Evolutionary conservation across 1,140 invertebrate genomes (phyloP), one percentile per base, ranked within the genome.

Genomic region (Drosophila ercepeae): DNA sequence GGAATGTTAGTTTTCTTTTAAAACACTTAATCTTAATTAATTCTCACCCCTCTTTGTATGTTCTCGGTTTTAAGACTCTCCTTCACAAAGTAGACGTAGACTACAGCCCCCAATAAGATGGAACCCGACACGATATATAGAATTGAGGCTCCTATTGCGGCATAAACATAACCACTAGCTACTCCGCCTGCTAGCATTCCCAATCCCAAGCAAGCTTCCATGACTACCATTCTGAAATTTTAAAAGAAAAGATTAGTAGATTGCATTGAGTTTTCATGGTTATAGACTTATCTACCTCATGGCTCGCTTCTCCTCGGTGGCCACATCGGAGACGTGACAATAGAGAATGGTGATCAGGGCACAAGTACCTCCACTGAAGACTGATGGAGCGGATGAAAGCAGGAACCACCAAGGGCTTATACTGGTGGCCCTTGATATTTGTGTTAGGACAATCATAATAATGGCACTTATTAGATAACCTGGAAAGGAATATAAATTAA

Each of bases 261-360:
- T 13, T 1, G 21, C 21, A 21, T 4, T 2, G 4, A 21, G 21
- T 21, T 21, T 29, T 7, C 8, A 29, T 29, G 27, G 27, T 8
- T 32, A 32, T 32, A 32, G 27, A 7, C 34, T 13, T 39, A 1
- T 8, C 2, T 39, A 92, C 91, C 91, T 89, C 42, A 86, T 90
- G 2, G 93, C 92, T 81, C 94, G 91, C 34, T 92, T 92, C 7
- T 93, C 78, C 36, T 89, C 89, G 54, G 91, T 82, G 6, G 93
- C 93, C 53, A 94, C 93, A 79, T 95, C 95, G 51, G 93, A 92
- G 18, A 95, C 92, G 65, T 95, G 95, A 79, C 94, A 94, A 53
- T 93, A 93, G 7, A 93, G 92, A 19, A 93, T 93, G 49, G 94
- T 92, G 42, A 95, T 92, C 3, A 95, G 60, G 11, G 93, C 91